Evolutionary conservation across 2,113 vertebrate genomes (phyloP).

Genomic region (Oenanthe oenanthe): DNA sequence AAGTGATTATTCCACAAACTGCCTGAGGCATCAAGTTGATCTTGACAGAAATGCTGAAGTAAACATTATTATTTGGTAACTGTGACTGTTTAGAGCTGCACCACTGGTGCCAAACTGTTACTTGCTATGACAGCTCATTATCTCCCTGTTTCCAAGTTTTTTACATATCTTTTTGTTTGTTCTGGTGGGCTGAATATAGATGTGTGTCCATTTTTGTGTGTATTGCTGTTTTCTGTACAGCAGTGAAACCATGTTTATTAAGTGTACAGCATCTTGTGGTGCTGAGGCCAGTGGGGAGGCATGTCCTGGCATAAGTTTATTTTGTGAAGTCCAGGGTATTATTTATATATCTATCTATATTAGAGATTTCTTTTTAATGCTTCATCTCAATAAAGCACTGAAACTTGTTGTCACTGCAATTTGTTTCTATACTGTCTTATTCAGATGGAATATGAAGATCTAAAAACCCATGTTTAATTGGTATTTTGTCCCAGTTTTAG

Average conservation of each 20-base stretch:
- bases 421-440: not conserved
- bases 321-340: not conserved
- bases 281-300: not conserved
- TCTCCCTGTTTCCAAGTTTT: not conserved
- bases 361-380: not conserved
- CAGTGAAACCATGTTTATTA: not conserved
- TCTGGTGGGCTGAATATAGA: not conserved
- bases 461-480: not conserved
- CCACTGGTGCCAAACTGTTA: slow-evolving; percentile 6
- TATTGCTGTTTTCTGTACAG: not conserved
- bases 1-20: slow-evolving; percentile 8
- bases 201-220: not conserved
- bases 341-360: too few relatives aligned
- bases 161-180: not conserved
- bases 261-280: not conserved
- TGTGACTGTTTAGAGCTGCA: not conserved
- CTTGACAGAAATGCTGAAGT: slow-evolving; percentile 52
- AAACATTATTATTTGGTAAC: slow-evolving; percentile 44
- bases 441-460: not conserved
- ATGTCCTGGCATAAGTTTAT: not conserved
- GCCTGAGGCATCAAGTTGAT: slow-evolving; percentile 25
- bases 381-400: not conserved
- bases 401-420: not conserved
- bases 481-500: not conserved
- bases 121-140: slow-evolving; percentile 50